Evolutionary conservation across 2,888 invertebrate genomes (phyloP), one percentile per base, ranked within the genome.

Genomic region (Taphrorychus bicolor): DNA sequence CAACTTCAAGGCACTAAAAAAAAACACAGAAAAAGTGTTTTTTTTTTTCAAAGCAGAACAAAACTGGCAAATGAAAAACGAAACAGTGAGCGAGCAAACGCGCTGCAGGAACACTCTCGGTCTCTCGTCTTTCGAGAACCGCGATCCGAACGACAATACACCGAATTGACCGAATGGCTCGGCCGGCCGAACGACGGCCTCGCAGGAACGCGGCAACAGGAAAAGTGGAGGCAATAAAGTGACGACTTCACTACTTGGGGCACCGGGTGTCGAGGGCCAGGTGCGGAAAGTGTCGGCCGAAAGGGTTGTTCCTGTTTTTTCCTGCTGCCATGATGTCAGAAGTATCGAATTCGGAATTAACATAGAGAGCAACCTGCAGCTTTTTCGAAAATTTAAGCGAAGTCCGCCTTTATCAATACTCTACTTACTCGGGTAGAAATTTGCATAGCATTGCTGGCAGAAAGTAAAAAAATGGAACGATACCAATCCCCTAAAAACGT

Each of bases 131-230:
- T 45, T 14, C 45, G 14, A 17, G 45, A 11, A 45, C 14, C 45
- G 45, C 45, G 45, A 45, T 45, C 45, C 45, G 45, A 45, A 45
- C 45, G 14, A 45, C 45, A 45, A 45, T 45, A 45, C 32, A 32
- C 32, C n/a, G n/a, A n/a, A 11, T 11, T 32, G 32, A 11, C 32
- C 11, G 32, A 17, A 16, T 45, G 17, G 17, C 9, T 11, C 14
- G 45, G 5, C 14, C 45, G 45, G 45, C 14, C 14, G 17, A 45
- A 45, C 14, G 45, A 14, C 17, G 45, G 45, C 45, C 32, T 32
- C 32, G 32, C 32, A 32, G 32, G n/a, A n/a, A 32, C 11, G 32
- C 7, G 32, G 32, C 32, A 32, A 11, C 32, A 32, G 32, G 32
- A 32, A 32, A 32, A 9, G 32, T 9, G 32, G 32, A 32, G 32